Conservation (phyloP, 2,113 vertebrate species). For the Meles meles region DNA sequence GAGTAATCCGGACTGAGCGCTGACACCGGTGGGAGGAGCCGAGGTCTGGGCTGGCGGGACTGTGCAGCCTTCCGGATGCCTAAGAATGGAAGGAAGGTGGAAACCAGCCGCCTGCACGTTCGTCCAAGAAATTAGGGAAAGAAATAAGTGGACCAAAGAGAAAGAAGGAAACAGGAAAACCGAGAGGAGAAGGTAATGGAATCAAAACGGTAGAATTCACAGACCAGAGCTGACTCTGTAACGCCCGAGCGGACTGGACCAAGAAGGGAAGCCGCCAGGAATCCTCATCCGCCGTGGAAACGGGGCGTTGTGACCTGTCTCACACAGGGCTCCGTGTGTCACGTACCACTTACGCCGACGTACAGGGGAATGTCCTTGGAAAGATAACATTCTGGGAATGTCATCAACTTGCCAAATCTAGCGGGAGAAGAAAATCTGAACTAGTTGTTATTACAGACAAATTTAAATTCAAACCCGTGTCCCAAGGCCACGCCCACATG, state of each 20-base stretch:
- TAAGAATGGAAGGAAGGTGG: background rate
- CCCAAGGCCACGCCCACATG: background rate
- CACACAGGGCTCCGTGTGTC: accelerated
- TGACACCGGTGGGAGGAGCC: background rate
- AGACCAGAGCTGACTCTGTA: background rate
- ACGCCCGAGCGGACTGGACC: accelerated
- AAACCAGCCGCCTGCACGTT: accelerated
- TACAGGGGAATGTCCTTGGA: background rate
- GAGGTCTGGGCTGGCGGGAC: background rate
- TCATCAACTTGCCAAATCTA: background rate
- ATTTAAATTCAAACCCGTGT: background rate
- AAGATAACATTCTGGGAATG: background rate
- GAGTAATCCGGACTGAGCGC: background rate
- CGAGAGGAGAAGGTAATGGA: background rate
- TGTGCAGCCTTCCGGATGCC: background rate
- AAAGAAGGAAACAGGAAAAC: background rate
- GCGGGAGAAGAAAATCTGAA: background rate
- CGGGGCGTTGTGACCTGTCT: accelerated
- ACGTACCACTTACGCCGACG: too few species aligned
- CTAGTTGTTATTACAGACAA: background rate
- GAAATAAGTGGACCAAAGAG: background rate
- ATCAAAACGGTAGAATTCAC: background rate
- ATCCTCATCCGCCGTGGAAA: background rate
- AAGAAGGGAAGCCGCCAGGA: background rate
- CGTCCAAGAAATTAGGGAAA: background rate